These are phyloP conservation scores for Sylvilagus floridanus DNA, from an alignment of 2,797 vertebrate species.

Conservation along the genomic window DNA sequence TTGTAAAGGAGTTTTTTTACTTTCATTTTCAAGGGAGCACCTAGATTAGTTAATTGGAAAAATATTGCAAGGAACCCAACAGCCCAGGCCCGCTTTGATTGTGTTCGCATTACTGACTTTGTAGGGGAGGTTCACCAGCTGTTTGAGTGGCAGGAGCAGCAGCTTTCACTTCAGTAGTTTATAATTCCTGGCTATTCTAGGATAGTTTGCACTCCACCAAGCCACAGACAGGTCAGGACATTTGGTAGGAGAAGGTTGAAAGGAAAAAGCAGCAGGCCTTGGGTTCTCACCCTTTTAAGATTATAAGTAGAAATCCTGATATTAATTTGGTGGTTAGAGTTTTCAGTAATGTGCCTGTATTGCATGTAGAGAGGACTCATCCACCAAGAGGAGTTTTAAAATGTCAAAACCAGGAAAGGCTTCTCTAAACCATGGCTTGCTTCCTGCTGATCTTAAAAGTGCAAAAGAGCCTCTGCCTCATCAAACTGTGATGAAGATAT, in stretches of 20 bases:
- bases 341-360: slow-evolving; percentile 84
- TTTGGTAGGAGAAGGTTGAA: slow-evolving; percentile 87
- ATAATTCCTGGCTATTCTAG: slow-evolving; percentile 94
- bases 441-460: slow-evolving; percentile 92
- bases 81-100: slow-evolving; percentile 71
- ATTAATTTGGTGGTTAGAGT: slow-evolving; percentile 65
- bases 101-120: slow-evolving; percentile 80
- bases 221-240: slow-evolving; percentile 88
- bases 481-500: slow-evolving; percentile 98
- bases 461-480: slow-evolving; percentile 92
- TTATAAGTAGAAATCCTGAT: slow-evolving; percentile 25
- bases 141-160: slow-evolving; percentile 92
- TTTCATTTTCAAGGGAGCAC: slow-evolving; percentile 53
- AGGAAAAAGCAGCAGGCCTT: slow-evolving; percentile 87
- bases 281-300: slow-evolving; percentile 68
- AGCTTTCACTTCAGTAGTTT: slow-evolving; percentile 95
- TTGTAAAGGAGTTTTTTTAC: neutral
- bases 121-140: slow-evolving; percentile 91
- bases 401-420: slow-evolving; percentile 94
- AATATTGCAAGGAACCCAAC: neutral
- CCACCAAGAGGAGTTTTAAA: slow-evolving; percentile 87
- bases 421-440: slow-evolving; percentile 89
- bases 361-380: slow-evolving; percentile 83
- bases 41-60: slow-evolving; percentile 3
- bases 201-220: slow-evolving; percentile 90